These are phyloP conservation scores for Nudaria mundana DNA, from an alignment of 2,888 invertebrate species.

Conservation along the genomic window DNA sequence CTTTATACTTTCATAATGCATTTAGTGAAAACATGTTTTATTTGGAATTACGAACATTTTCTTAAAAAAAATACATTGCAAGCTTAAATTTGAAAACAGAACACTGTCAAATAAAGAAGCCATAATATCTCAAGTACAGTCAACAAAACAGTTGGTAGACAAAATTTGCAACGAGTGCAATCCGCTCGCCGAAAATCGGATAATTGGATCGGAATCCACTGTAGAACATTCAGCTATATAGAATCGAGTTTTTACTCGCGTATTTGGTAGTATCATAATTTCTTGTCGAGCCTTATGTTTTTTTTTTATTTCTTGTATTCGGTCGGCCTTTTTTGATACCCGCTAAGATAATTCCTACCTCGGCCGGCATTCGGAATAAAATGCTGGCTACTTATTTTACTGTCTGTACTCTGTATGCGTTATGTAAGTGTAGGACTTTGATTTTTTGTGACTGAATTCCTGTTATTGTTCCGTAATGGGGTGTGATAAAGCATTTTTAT, in stretches of 20 bases:
- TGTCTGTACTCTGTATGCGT: conserved; percentile 41
- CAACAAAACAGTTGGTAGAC: conserved; percentile 36
- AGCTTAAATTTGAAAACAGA: too few species aligned
- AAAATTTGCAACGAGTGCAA: conserved; percentile 41
- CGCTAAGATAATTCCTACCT: conserved; percentile 57
- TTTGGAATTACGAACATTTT: too few species aligned
- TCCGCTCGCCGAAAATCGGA: conserved; percentile 39
- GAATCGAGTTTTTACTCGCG: conserved; percentile 62
- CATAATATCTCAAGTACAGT: conserved; percentile 32
- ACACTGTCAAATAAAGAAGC: conserved; percentile 25
- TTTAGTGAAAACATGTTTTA: too few species aligned
- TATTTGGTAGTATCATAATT: conserved; percentile 78
- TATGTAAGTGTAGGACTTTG: conserved; percentile 42
- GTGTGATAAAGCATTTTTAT: conserved; percentile 58
- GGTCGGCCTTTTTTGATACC: conserved; percentile 63
- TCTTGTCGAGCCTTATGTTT: conserved; percentile 58
- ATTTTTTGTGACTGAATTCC: conserved; percentile 41
- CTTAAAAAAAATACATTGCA: too few species aligned
- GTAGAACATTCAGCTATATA: conserved; percentile 46
- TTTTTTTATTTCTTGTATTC: conserved; percentile 46
- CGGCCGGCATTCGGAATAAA: conserved; percentile 56
- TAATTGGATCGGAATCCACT: conserved; percentile 48
- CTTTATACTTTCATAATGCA: too few species aligned
- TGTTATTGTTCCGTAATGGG: conserved; percentile 55
- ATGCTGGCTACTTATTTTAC: conserved; percentile 48